These are phyloP conservation scores for Scomber japonicus DNA, from an alignment of 2,113 vertebrate species.

Conservation along the genomic window DNA sequence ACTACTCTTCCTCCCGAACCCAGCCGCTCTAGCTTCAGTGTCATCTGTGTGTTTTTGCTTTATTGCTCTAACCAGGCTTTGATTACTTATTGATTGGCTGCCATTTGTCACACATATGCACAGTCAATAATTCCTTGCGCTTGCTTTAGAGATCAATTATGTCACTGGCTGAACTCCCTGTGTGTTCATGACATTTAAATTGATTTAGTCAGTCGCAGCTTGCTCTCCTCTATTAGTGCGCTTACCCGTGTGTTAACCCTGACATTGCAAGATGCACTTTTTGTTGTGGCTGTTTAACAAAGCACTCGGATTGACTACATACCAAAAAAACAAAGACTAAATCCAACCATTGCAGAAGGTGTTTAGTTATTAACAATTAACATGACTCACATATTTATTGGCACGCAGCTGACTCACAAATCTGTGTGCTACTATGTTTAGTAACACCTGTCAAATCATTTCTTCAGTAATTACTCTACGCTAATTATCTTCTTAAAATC, in stretches of 20 bases:
- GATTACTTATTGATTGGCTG: conserved; percentile 47
- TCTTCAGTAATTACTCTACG: too few relatives aligned
- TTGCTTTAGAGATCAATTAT: conserved; percentile 4
- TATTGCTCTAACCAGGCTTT: conserved; percentile 11
- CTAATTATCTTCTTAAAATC: too few relatives aligned
- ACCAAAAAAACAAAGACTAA: not conserved
- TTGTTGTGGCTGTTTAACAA: conserved; percentile 8
- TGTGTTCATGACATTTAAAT: not conserved
- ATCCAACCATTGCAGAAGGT: conserved; percentile 16
- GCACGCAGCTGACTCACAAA: too few relatives aligned
- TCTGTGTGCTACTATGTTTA: too few relatives aligned
- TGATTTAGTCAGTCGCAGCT: conserved; percentile 1
- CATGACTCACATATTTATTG: too few relatives aligned
- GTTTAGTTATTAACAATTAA: not conserved
- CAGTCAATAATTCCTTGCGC: conserved; percentile 13
- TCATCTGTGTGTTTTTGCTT: not conserved
- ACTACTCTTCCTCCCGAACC: not conserved
- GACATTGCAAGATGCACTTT: not conserved
- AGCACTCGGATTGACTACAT: not conserved
- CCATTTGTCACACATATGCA: conserved; percentile 17
- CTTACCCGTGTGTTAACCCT: not conserved
- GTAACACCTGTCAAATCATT: too few relatives aligned
- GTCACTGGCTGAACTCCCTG: not conserved
- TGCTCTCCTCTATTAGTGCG: not conserved
- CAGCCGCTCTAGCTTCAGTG: not conserved